Evolutionary conservation across 2,797 vertebrate species (phyloP).

Genomic region (Coracias cyanogaster): DNA sequence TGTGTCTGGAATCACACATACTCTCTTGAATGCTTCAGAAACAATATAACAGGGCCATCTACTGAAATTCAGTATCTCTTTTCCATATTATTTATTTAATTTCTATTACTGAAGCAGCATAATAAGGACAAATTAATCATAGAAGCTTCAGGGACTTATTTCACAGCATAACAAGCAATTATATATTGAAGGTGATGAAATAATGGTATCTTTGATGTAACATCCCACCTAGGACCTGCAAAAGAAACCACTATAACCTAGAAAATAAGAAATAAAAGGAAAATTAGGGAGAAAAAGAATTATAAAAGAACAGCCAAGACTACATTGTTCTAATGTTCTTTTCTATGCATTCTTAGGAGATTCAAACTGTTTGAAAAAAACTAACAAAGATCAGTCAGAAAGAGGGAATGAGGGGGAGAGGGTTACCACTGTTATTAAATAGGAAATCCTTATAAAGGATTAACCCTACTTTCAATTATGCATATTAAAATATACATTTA

Average conservation of each 20-base stretch:
- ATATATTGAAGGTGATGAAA: conserved; percentile 17
- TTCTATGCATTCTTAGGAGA: neutral
- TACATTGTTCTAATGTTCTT: neutral
- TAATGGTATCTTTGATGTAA: conserved; percentile 20
- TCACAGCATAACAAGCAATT: conserved; percentile 22
- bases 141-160: conserved; percentile 15
- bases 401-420: neutral
- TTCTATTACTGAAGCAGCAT: neutral
- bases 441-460: neutral
- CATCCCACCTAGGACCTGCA: neutral
- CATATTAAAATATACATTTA: neutral
- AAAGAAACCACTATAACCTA: neutral
- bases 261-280: neutral
- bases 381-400: neutral
- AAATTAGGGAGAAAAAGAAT: neutral
- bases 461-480: neutral
- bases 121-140: conserved; percentile 20
- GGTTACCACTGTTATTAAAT: neutral
- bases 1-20: neutral
- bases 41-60: neutral
- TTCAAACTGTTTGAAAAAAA: neutral
- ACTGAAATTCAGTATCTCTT: neutral
- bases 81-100: conserved; percentile 10
- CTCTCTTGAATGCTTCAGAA: neutral
- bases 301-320: neutral